Conservation (phyloP, 2,113 vertebrate genomes). For the Lagenorhynchus albirostris region DNA sequence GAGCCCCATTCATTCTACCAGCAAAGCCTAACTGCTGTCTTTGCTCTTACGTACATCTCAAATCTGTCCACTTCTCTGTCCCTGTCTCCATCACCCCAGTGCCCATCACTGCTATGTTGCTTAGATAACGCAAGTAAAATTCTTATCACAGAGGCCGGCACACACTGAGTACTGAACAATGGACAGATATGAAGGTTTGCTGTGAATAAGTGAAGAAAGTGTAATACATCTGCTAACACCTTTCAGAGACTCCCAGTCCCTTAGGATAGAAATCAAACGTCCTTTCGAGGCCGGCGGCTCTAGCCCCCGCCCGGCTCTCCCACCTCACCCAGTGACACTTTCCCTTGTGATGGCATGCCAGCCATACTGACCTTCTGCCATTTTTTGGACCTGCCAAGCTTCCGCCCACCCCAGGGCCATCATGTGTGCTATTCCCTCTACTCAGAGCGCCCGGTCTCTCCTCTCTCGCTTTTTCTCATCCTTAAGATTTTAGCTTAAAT, state of each 20-base stretch:
- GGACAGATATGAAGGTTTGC: background rate
- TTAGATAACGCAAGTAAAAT: background rate
- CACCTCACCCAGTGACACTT: background rate
- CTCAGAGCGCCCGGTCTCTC: background rate
- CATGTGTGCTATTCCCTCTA: fast-evolving
- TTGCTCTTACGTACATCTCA: background rate
- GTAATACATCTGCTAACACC: background rate
- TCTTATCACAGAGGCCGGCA: background rate
- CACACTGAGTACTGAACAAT: background rate
- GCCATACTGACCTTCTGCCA: too few relatives aligned
- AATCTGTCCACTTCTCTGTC: background rate
- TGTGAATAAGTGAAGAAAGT: background rate
- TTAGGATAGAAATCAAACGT: background rate
- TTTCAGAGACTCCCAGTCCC: background rate
- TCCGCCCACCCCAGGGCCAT: background rate
- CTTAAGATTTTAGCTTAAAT: background rate
- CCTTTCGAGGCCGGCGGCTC: fast-evolving
- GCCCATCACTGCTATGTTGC: fast-evolving
- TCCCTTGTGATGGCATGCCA: fast-evolving
- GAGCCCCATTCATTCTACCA: background rate
- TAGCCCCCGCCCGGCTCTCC: background rate
- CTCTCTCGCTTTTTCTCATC: background rate
- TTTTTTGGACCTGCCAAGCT: background rate
- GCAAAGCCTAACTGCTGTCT: background rate
- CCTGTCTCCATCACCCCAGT: too few relatives aligned